phyloP scores from a whole-genome alignment of 2,888 invertebrate species.

The Eumacrocentrus americanus region DNA sequence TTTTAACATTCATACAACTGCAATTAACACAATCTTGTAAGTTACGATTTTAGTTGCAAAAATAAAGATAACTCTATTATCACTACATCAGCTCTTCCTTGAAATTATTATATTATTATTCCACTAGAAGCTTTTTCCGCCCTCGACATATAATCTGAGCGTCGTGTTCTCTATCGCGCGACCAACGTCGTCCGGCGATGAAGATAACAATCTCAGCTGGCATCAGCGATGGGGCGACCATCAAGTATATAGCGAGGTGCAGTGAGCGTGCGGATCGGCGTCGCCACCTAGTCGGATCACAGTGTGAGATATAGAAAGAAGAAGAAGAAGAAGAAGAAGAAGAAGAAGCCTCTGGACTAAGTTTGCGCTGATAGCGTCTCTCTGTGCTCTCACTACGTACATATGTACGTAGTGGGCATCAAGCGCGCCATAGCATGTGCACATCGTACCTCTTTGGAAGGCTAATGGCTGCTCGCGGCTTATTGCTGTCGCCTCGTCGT shows the following conservation, averaged over 20 bases:
- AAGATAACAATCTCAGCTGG: background rate
- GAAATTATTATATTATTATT: too few relatives aligned
- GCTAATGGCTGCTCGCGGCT: slow-evolving; percentile 50
- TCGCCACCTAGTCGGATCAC: slow-evolving; percentile 41
- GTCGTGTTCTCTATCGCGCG: too few relatives aligned
- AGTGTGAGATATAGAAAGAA: background rate
- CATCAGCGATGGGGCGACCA: slow-evolving; percentile 22
- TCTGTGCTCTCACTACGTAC: slow-evolving; percentile 26
- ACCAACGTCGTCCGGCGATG: too few relatives aligned
- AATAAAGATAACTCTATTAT: too few relatives aligned
- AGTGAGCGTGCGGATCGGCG: slow-evolving; percentile 26
- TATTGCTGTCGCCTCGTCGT: slow-evolving; percentile 25
- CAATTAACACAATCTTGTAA: too few relatives aligned
- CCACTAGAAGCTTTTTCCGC: too few relatives aligned
- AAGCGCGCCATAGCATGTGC: background rate
- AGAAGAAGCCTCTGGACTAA: slow-evolving; percentile 40
- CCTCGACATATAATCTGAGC: too few relatives aligned
- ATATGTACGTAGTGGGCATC: background rate
- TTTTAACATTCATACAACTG: too few relatives aligned
- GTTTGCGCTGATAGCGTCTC: slow-evolving; percentile 53
- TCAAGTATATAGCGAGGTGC: background rate
- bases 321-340: too few relatives aligned
- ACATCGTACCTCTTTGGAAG: slow-evolving; percentile 20
- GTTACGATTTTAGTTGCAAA: too few relatives aligned
- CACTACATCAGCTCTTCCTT: too few relatives aligned